These are phyloP conservation scores for Tolypeutes matacus DNA, from an alignment of 2,797 vertebrate species.

Conservation along the genomic window DNA sequence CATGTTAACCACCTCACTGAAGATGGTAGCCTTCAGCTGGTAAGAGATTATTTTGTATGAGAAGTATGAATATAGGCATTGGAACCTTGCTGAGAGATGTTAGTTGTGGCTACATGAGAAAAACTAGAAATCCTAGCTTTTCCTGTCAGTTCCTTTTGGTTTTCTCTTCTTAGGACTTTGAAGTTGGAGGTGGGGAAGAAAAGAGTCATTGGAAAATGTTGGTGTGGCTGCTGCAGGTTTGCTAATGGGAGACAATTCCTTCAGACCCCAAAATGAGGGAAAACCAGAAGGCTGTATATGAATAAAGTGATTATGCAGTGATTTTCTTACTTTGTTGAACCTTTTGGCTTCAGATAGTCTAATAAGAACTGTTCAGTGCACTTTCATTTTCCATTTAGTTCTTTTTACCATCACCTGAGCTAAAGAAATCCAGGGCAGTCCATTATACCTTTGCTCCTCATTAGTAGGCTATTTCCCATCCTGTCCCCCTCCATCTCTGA, in stretches of 20 bases:
- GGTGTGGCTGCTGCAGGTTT: background rate
- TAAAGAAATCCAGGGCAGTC: slow-evolving; percentile 58
- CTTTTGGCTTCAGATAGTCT: slow-evolving; percentile 63
- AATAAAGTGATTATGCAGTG: slow-evolving; percentile 60
- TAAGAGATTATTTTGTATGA: slow-evolving; percentile 58
- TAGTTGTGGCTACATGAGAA: slow-evolving; percentile 35
- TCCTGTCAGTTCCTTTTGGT: background rate
- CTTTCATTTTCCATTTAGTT: slow-evolving; percentile 71
- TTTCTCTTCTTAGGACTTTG: slow-evolving; percentile 48
- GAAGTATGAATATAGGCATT: slow-evolving; percentile 38
- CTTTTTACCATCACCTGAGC: slow-evolving; percentile 43
- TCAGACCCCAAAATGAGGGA: slow-evolving; percentile 28
- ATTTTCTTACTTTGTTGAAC: slow-evolving; percentile 61
- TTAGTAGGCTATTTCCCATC: slow-evolving; percentile 66
- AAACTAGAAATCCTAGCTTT: slow-evolving; percentile 35
- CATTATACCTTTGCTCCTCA: slow-evolving; percentile 28
- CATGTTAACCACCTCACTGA: background rate
- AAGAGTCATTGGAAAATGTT: slow-evolving; percentile 59
- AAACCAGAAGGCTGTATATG: slow-evolving; percentile 16
- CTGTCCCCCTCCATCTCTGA: background rate
- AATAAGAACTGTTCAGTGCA: slow-evolving; percentile 56
- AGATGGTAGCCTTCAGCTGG: background rate
- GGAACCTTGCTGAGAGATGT: slow-evolving; percentile 36
- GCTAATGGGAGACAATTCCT: slow-evolving; percentile 16
- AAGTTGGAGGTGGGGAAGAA: slow-evolving; percentile 28